Percentiles rank a stretch among this genome's conserved stretches.
Evolutionary conservation across 1,140 invertebrate species (phyloP).

Genomic region (Lordiphosa clarofinis): DNA sequence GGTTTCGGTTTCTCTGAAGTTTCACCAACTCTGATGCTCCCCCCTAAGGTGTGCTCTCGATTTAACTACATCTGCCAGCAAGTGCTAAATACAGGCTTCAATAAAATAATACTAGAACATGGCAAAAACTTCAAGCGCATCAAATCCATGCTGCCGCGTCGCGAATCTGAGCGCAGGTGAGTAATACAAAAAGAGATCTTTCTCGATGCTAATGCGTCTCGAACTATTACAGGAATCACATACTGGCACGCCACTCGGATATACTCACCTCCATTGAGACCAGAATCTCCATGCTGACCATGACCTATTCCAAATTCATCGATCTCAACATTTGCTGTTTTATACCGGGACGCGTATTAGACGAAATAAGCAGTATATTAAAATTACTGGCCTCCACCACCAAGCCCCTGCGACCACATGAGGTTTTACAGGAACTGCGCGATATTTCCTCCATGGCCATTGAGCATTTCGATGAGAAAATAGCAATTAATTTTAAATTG

Average conservation of each 20-base stretch:
- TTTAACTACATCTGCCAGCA: slow-evolving; percentile 89
- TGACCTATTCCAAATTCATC: slow-evolving; percentile 91
- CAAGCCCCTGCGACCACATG: slow-evolving; percentile 88
- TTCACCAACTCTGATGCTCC: slow-evolving; percentile 26
- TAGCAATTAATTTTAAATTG: slow-evolving; percentile 79
- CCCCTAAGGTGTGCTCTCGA: slow-evolving; percentile 87
- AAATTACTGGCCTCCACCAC: slow-evolving; percentile 84
- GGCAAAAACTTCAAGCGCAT: slow-evolving; percentile 87
- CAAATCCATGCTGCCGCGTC: slow-evolving; percentile 89
- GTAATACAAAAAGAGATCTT: slow-evolving; percentile 11
- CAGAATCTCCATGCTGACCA: slow-evolving; percentile 92
- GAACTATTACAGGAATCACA: slow-evolving; percentile 83
- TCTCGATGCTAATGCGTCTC: neutral
- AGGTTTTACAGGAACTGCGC: slow-evolving; percentile 91
- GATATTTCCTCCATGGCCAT: slow-evolving; percentile 98
- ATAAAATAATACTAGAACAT: slow-evolving; percentile 89
- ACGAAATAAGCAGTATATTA: slow-evolving; percentile 91
- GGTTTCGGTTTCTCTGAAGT: slow-evolving; percentile 20
- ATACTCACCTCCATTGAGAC: slow-evolving; percentile 95
- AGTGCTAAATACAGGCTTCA: slow-evolving; percentile 90
- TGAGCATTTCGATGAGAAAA: slow-evolving; percentile 97
- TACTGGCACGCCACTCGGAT: slow-evolving; percentile 91
- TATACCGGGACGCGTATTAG: slow-evolving; percentile 95
- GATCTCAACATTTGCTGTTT: slow-evolving; percentile 88
- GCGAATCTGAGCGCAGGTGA: slow-evolving; percentile 91